Base-by-base conservation (phyloP, 2,797 vertebrate genomes). In the Naso thynnoides region DNA sequence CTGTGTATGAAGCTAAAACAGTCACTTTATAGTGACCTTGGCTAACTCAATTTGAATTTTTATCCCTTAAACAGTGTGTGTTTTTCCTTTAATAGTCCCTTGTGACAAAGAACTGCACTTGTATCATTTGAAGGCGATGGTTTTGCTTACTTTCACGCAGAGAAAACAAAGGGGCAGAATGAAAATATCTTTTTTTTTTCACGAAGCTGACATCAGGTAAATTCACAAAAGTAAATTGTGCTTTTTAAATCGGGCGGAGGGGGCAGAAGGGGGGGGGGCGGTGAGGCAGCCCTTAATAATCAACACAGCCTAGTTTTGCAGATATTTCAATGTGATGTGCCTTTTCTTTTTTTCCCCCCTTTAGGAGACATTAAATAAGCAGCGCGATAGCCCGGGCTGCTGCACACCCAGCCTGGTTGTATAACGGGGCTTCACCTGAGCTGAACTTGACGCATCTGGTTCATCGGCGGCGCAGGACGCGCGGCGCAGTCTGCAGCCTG, bases 351-450 rank as follows among this genome's bases (percentile, higher is more conserved):
- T 24, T 15, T 21, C 3, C 26, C 27, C 14, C n/a, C 57, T 72
- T 76, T 81, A 41, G 59, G 59, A 74, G 76, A 67, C 80, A 77
- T 82, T 77, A 75, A 89, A 86, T 52, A 71, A 79, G 78, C 76
- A 49, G 59, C 29, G 29, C 57, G 49, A 21, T 8, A 31, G 76
- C 24, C 56, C 48, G 6, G 72, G 27, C 73, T 72, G 58, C 78
- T 58, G 62, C 68, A 72, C 71, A 61, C 33, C 67, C 55, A 21
- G 85, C 23, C 82, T 66, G 72, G 80, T 93, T 93, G 92, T 94
- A 76, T 93, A 94, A 94, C 90, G 33, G 84, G 36, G 79, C 73
- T 91, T 95, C 94, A 95, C 94, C 94, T 95, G 86, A 93, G 88
- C 87, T 95, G 94, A 95, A 95, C 95, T 89, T 83, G 81, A 80